Conservation (phyloP, 2,113 vertebrate species). For the Myotis davidii region DNA sequence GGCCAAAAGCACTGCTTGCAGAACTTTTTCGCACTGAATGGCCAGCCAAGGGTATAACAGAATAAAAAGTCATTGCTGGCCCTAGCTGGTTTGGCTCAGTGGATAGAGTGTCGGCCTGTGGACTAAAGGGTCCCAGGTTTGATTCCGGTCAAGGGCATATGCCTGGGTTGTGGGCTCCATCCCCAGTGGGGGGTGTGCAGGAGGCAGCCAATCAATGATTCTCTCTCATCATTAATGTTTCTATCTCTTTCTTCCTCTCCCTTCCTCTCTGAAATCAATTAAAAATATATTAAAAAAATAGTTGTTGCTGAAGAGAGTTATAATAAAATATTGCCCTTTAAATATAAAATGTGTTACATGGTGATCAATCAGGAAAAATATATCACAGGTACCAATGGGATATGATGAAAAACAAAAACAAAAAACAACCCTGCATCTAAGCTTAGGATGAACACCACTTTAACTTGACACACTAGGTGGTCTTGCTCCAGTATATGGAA, state of each 20-base stretch:
- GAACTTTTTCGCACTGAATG: not conserved
- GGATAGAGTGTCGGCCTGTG: too few relatives aligned
- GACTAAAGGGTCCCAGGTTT: too few relatives aligned
- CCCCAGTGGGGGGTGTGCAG: too few relatives aligned
- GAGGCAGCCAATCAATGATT: too few relatives aligned
- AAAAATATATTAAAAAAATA: too few relatives aligned
- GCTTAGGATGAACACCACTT: not conserved
- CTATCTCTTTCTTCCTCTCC: too few relatives aligned
- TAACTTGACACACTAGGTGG: not conserved
- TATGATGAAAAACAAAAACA: not conserved
- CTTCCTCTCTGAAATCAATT: too few relatives aligned
- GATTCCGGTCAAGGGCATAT: too few relatives aligned
- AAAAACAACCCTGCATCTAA: not conserved
- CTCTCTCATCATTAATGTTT: too few relatives aligned
- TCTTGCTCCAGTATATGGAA: not conserved
- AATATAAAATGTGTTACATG: conserved; percentile 30
- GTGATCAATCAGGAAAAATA: not conserved
- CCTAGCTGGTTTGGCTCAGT: too few relatives aligned
- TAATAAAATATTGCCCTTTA: not conserved
- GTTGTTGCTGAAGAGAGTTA: not conserved
- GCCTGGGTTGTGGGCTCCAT: too few relatives aligned
- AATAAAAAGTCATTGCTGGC: not conserved
- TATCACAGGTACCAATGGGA: not conserved
- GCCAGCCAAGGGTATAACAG: not conserved
- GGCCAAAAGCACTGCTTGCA: not conserved